These are phyloP conservation scores for Psittacula cyanocephala DNA, from an alignment of 2,113 vertebrate species.

Conservation along the genomic window DNA sequence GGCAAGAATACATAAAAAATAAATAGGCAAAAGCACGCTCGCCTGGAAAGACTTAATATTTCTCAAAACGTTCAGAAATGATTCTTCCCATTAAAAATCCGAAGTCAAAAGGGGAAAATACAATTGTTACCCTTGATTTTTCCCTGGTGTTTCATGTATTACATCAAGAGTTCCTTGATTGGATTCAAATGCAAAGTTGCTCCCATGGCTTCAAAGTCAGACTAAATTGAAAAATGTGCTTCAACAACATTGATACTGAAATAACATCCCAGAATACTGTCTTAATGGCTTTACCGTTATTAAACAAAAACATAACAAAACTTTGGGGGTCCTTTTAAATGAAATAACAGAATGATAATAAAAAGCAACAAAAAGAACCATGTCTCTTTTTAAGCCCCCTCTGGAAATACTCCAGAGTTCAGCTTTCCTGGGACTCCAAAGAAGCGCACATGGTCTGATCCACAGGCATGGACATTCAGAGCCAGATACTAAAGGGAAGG, in stretches of 20 bases:
- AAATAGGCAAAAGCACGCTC: constrained; percentile 7
- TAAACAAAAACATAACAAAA: constrained; percentile 47
- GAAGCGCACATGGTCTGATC: accelerated
- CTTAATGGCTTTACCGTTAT: constrained; percentile 18
- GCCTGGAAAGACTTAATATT: constrained; percentile 29
- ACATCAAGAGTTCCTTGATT: constrained; percentile 61
- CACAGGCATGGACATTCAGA: background rate
- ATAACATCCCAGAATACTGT: constrained; percentile 23
- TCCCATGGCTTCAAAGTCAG: constrained; percentile 65
- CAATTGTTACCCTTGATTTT: constrained; percentile 63
- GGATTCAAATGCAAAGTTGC: constrained; percentile 65
- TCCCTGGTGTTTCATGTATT: constrained; percentile 62
- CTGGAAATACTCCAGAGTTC: background rate
- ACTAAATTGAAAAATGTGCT: constrained; percentile 52
- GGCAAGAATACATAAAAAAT: constrained; percentile 46
- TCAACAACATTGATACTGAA: constrained; percentile 48
- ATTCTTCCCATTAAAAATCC: constrained; percentile 52
- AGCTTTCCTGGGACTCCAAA: background rate
- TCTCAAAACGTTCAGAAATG: constrained; percentile 43
- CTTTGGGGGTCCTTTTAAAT: constrained; percentile 41
- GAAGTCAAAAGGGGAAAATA: constrained; percentile 59
- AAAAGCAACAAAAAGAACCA: background rate
- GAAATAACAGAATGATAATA: background rate
- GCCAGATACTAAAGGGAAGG: background rate
- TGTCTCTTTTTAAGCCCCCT: background rate